phyloP scores from a whole-genome alignment of 1,140 invertebrate species.

The Ctenoplectra terminalis region DNA sequence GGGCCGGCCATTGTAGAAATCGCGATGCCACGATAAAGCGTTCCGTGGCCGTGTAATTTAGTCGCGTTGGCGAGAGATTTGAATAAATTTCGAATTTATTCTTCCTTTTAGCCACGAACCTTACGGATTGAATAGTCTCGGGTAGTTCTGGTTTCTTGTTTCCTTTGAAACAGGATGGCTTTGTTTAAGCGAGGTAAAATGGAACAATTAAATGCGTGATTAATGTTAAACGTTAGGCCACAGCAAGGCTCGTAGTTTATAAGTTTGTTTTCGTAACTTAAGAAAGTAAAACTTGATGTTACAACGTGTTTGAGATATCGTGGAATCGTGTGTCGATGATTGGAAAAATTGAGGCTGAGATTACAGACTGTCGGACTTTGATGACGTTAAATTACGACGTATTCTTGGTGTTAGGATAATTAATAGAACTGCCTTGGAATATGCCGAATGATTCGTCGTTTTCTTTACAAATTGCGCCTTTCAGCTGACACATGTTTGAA shows the following conservation, averaged over 20 bases:
- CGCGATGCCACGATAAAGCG: slow-evolving; percentile 29
- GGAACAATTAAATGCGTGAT: too few species aligned
- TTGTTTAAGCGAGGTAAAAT: too few species aligned
- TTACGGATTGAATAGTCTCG: neutral
- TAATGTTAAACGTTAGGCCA: neutral
- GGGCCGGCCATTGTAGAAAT: slow-evolving; percentile 41
- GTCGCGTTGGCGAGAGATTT: neutral
- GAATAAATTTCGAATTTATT: slow-evolving; percentile 19
- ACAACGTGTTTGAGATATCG: neutral
- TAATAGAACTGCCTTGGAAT: slow-evolving; percentile 7
- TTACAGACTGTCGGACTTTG: neutral
- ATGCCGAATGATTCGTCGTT: slow-evolving; percentile 3
- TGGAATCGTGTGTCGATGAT: neutral
- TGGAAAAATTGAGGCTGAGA: neutral
- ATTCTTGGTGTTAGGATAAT: slow-evolving; percentile 6
- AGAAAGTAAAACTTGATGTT: neutral
- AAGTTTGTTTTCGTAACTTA: neutral
- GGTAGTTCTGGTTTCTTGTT: too few species aligned
- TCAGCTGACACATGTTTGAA: slow-evolving; percentile 3
- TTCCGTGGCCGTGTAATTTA: neutral
- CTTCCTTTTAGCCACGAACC: neutral
- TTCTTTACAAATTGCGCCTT: slow-evolving; percentile 15
- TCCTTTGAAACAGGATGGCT: too few species aligned
- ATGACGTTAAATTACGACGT: slow-evolving; percentile 3
- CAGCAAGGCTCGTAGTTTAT: too few species aligned